A percentile compares a stretch with the other conserved stretches of the same genome.
Conservation (phyloP, 2,888 invertebrate species). For the Cheilosia grossa region DNA sequence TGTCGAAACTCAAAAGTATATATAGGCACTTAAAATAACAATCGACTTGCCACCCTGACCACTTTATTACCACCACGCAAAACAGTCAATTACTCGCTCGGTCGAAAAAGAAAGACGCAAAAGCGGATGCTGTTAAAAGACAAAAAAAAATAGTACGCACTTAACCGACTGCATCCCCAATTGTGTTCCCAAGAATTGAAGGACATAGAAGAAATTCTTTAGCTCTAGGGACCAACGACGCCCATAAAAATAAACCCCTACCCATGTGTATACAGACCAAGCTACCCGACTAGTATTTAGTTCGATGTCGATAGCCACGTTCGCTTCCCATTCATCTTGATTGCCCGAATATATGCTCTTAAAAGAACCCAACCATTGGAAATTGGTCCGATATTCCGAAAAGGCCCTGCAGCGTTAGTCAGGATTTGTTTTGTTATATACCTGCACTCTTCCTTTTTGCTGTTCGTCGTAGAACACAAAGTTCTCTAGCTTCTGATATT, state of each 20-base stretch:
- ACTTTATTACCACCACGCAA: background rate
- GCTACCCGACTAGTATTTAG: constrained; percentile 42
- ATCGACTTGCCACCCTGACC: background rate
- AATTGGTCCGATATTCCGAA: constrained; percentile 72
- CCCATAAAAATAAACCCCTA: constrained; percentile 48
- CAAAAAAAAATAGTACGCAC: background rate
- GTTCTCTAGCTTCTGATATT: constrained; percentile 74
- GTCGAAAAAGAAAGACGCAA: background rate
- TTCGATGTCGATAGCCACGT: constrained; percentile 35
- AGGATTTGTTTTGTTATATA: constrained; percentile 70
- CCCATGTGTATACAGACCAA: background rate
- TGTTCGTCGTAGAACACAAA: constrained; percentile 64
- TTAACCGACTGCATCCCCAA: constrained; percentile 37
- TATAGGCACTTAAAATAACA: no score
- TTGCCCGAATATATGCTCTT: constrained; percentile 71
- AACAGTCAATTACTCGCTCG: constrained; percentile 21
- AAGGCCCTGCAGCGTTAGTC: constrained; percentile 64
- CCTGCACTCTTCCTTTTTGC: constrained; percentile 34
- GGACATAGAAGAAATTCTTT: constrained; percentile 30
- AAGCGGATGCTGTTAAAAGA: constrained; percentile 26
- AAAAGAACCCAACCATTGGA: constrained; percentile 67
- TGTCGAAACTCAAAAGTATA: no score
- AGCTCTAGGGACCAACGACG: constrained; percentile 49
- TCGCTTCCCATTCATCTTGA: constrained; percentile 70
- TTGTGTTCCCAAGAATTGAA: constrained; percentile 44